Evolutionary conservation across 2,888 invertebrate species (phyloP).

Genomic region (Yponomeuta plumbellus): DNA sequence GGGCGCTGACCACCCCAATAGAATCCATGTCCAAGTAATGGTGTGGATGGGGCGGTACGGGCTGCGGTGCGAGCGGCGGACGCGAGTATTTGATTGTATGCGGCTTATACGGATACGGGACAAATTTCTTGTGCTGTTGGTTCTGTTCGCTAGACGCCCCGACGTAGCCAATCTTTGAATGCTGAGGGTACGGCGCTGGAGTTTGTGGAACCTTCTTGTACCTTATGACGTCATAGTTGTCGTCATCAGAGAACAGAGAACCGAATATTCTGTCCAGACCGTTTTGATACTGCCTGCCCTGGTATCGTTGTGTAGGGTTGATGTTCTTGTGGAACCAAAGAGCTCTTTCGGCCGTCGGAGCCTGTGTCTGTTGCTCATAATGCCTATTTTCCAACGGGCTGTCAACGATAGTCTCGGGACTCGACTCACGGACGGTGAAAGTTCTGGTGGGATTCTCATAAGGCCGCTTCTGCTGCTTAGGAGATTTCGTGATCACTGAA

Average conservation of each 20-base stretch:
- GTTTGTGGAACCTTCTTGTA: slow-evolving; percentile 33
- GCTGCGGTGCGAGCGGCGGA: slow-evolving; percentile 43
- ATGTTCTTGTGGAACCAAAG: slow-evolving; percentile 65
- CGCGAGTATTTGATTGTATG: slow-evolving; percentile 42
- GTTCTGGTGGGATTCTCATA: slow-evolving; percentile 76
- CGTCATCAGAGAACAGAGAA: slow-evolving; percentile 57
- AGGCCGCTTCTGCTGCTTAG: slow-evolving; percentile 60
- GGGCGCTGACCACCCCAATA: slow-evolving; percentile 28
- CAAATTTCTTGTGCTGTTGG: slow-evolving; percentile 43
- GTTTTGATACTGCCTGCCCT: slow-evolving; percentile 37
- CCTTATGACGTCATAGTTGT: slow-evolving; percentile 29
- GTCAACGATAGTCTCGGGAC: slow-evolving; percentile 45
- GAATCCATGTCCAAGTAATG: slow-evolving; percentile 40
- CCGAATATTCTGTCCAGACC: slow-evolving; percentile 61
- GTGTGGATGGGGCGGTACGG: slow-evolving; percentile 28
- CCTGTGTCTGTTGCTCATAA: slow-evolving; percentile 24
- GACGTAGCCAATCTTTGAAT: slow-evolving; percentile 46
- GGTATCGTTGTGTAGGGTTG: slow-evolving; percentile 36
- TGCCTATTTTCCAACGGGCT: slow-evolving; percentile 32
- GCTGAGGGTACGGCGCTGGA: slow-evolving; percentile 31
- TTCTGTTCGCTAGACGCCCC: slow-evolving; percentile 39
- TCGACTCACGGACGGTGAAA: slow-evolving; percentile 77
- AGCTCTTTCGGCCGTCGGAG: slow-evolving; percentile 46
- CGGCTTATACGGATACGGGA: slow-evolving; percentile 44
- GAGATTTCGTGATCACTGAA: slow-evolving; percentile 72